Conservation (phyloP, 2,888 invertebrate genomes). For the Agrilus cyanescens region DNA sequence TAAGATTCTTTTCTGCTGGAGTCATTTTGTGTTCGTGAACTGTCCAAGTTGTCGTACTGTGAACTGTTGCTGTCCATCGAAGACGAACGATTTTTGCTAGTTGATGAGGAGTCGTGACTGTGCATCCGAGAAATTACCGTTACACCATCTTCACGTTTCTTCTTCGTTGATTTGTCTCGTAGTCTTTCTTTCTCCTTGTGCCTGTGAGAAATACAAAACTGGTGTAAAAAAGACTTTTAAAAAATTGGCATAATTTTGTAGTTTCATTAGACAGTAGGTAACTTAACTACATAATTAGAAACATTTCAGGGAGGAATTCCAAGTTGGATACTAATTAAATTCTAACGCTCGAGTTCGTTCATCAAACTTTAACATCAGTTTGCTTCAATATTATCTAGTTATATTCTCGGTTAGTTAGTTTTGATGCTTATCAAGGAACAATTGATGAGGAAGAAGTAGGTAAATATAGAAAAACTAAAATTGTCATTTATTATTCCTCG, state of each 20-base stretch:
- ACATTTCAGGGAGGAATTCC: too few species aligned
- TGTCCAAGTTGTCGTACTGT: slow-evolving; percentile 43
- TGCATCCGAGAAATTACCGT: slow-evolving; percentile 43
- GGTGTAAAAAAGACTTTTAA: background rate
- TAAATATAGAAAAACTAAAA: too few species aligned
- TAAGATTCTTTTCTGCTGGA: slow-evolving; percentile 48
- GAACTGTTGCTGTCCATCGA: slow-evolving; percentile 35
- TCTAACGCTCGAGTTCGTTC: too few species aligned
- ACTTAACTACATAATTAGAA: too few species aligned
- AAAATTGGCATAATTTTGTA: background rate
- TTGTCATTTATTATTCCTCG: too few species aligned
- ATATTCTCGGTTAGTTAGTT: too few species aligned
- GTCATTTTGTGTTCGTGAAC: slow-evolving; percentile 25
- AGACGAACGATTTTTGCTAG: slow-evolving; percentile 30
- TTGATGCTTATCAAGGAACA: too few species aligned
- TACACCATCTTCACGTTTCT: slow-evolving; percentile 43
- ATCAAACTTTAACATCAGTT: too few species aligned
- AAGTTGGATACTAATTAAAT: too few species aligned
- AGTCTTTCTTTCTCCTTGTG: slow-evolving; percentile 31
- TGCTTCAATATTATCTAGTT: too few species aligned
- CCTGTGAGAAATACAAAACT: slow-evolving; percentile 19
- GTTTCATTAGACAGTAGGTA: background rate
- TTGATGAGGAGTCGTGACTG: slow-evolving; percentile 22
- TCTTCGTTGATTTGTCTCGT: slow-evolving; percentile 34
- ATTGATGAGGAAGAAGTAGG: too few species aligned